Percentiles rank a stretch among this genome's conserved stretches.
Evolutionary conservation across 1,140 invertebrate genomes (phyloP).

Genomic region (Parapsyche elsis): DNA sequence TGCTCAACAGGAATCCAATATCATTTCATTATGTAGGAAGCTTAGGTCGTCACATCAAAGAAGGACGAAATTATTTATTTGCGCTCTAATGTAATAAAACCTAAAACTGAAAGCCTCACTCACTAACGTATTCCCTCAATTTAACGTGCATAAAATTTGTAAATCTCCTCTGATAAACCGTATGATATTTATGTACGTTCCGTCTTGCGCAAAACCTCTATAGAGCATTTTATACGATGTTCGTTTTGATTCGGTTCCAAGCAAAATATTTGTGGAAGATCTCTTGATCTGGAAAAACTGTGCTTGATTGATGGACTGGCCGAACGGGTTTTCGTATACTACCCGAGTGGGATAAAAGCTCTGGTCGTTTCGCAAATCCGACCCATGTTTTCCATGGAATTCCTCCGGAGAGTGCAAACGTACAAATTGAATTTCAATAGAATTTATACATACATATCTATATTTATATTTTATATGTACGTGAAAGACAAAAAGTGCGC

Average conservation of each 20-base stretch:
- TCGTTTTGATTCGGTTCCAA: neutral
- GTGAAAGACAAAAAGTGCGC: neutral
- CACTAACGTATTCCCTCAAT: no score
- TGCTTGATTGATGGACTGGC: constrained; percentile 25
- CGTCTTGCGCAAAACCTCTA: neutral
- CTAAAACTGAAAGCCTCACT: no score
- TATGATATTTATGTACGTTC: neutral
- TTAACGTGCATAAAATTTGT: no score
- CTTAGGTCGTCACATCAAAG: neutral
- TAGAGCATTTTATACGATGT: neutral
- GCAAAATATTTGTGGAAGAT: constrained; percentile 19
- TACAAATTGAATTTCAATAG: no score
- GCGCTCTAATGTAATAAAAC: neutral
- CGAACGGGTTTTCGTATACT: neutral
- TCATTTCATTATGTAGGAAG: constrained; percentile 6
- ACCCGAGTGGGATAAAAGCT: neutral
- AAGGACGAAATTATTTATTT: neutral
- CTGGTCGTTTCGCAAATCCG: neutral
- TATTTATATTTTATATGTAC: neutral
- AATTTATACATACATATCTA: no score
- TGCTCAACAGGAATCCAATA: neutral
- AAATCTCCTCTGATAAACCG: neutral
- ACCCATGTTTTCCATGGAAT: neutral
- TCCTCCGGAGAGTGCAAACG: no score
- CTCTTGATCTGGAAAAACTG: constrained; percentile 22